Base-by-base conservation (phyloP, 2,888 invertebrate genomes). In the Platycheirus rosarum region DNA sequence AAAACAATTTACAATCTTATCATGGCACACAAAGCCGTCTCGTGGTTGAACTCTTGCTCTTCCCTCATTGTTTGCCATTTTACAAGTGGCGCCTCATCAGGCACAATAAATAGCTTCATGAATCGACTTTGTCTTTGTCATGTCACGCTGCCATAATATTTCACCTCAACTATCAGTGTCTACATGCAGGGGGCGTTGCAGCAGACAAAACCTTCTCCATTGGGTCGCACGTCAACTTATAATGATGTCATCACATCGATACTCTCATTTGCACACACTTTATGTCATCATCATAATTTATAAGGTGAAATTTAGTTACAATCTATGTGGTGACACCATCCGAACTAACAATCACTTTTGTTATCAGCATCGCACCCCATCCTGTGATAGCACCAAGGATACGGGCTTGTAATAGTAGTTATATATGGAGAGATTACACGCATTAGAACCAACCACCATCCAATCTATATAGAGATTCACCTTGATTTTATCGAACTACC, bases 91-190 rank as follows among this genome's bases (percentile, higher is more conserved):
- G 48, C 46, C 40, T 48, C 49, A 60, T 70, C 73, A 65, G 23
- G 26, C 55, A 46, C 51, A 69, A 69, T 63, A 55, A 80, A 75
- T 70, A 5, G 44, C 69, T 75, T 65, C 65, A 75, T 75, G 57
- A 80, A 18, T 55, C 16, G 60, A 35, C 48, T 32, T 55, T 51
- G 75, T 75, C 69, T 63, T 42, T 37, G 26, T 42, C 60, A 29
- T 46, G 70, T 60, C 60, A 40, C 20, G 26, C 23, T 40, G 51
- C 51, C 55, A 63, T 74, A 44, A 60, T 60, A 74, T 66, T 53
- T 53, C 13, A 75, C 57, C 46, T 51, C 40, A 53, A 9, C 37
- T 44, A 13, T 11, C 5, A 23, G 20, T 5, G 29, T 44, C 26
- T 13, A 40, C 1, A 16, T 13, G 14, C 26, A 23, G 57, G 44